These are phyloP conservation scores for Danio albolineatus DNA, from an alignment of 2,797 vertebrate genomes.

Conservation along the genomic window DNA sequence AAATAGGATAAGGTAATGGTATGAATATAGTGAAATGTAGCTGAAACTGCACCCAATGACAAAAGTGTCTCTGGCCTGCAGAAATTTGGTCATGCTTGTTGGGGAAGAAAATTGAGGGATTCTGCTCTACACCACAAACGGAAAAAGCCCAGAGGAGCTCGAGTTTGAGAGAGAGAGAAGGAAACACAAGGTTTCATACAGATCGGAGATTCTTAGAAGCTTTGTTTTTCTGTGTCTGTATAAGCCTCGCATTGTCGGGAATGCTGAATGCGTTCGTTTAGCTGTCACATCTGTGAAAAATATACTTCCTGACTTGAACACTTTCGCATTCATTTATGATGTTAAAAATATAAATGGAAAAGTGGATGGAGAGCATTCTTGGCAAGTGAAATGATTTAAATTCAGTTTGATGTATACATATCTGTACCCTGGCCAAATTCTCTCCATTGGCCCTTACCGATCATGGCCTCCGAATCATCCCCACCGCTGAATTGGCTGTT, in stretches of 20 bases:
- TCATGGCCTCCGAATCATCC: too few species aligned
- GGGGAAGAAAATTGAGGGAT: background rate
- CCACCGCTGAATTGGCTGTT: too few species aligned
- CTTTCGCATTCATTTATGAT: background rate
- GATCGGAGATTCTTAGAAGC: background rate
- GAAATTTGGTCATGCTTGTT: background rate
- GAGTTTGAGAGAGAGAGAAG: background rate
- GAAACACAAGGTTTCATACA: background rate
- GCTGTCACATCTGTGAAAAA: conserved; percentile 4
- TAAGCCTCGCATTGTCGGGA: background rate
- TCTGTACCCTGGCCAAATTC: too few species aligned
- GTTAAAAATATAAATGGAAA: background rate
- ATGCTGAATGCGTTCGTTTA: background rate
- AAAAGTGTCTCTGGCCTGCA: background rate
- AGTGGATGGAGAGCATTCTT: background rate
- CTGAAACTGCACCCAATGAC: background rate
- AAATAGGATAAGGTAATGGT: background rate
- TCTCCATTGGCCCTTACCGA: too few species aligned
- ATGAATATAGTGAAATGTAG: too few species aligned
- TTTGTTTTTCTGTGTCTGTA: background rate
- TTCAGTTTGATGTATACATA: too few species aligned
- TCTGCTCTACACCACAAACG: background rate
- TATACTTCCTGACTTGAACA: conserved; percentile 1
- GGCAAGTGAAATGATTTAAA: too few species aligned
- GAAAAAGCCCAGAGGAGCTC: background rate